These are phyloP conservation scores for Ctenopoma multispine DNA, from an alignment of 2,797 vertebrate species.

Conservation along the genomic window DNA sequence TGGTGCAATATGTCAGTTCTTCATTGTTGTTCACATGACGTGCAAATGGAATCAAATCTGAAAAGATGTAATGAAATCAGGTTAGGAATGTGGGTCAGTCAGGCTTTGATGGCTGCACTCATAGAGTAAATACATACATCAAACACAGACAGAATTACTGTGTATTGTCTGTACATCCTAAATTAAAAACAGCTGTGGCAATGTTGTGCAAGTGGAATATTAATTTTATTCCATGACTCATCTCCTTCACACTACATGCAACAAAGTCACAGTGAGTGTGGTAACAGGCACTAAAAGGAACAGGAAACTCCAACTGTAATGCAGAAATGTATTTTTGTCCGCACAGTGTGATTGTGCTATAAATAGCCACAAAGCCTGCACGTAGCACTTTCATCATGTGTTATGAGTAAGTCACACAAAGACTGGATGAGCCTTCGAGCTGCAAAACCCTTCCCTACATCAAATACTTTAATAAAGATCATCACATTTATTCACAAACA, in stretches of 20 bases:
- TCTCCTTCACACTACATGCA: constrained; percentile 5
- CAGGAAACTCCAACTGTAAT: constrained; percentile 70
- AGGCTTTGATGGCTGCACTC: neutral
- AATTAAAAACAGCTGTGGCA: neutral
- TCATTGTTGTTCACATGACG: constrained; percentile 6
- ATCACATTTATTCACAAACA: neutral
- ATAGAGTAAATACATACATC: constrained; percentile 1
- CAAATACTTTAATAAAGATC: neutral
- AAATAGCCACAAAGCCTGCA: constrained; percentile 57
- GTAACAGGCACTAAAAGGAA: constrained; percentile 50
- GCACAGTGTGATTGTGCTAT: constrained; percentile 63
- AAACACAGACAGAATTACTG: neutral
- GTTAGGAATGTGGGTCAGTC: constrained; percentile 17
- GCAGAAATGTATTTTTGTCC: constrained; percentile 66
- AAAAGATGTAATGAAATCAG: constrained; percentile 3
- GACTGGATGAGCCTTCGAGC: constrained; percentile 4
- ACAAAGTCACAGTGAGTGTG: constrained; percentile 21
- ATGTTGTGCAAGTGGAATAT: constrained; percentile 7
- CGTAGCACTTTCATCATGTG: constrained; percentile 56
- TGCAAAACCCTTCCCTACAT: neutral
- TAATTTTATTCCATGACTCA: constrained; percentile 39
- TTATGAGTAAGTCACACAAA: constrained; percentile 35
- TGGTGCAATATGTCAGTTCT: neutral
- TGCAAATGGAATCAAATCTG: constrained; percentile 5
- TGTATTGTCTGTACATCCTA: neutral